These are phyloP conservation scores for Centruroides vittatus DNA, from an alignment of 1,140 invertebrate genomes.

Conservation along the genomic window DNA sequence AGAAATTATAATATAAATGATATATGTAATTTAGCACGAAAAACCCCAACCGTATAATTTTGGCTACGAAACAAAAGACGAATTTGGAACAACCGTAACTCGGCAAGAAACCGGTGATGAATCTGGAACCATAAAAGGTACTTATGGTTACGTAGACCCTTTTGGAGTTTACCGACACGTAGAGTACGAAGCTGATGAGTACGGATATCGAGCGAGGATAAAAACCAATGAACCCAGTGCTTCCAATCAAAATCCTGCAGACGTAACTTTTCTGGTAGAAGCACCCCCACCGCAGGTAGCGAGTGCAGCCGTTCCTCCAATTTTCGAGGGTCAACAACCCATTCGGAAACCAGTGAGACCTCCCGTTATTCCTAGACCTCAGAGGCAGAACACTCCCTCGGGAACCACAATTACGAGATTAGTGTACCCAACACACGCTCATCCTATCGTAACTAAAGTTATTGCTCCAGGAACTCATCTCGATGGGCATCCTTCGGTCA, in stretches of 20 bases:
- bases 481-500: too few species aligned
- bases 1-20: too few species aligned
- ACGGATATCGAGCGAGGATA: conserved; percentile 19
- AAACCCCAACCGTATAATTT: conserved; percentile 12
- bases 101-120: conserved; percentile 7
- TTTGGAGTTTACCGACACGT: conserved; percentile 19
- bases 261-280: conserved; percentile 3
- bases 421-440: too few species aligned
- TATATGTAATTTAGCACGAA: neutral
- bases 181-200: conserved; percentile 22
- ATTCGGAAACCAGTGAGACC: too few species aligned
- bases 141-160: conserved; percentile 19
- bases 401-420: too few species aligned
- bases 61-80: conserved; percentile 14
- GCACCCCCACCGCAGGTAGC: conserved; percentile 2
- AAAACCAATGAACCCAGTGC: conserved; percentile 9
- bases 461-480: too few species aligned
- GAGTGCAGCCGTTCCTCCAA: too few species aligned
- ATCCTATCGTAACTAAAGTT: too few species aligned
- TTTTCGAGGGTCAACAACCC: too few species aligned
- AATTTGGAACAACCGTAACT: conserved; percentile 9
- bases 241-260: neutral
- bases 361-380: too few species aligned
- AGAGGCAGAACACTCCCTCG: too few species aligned
- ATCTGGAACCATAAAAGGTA: conserved; percentile 12